Evolutionary conservation across 30 jellyfish, hydroid and myxozoan genomes (phyloP).

Genomic region (Cassiopea andromeda): DNA sequence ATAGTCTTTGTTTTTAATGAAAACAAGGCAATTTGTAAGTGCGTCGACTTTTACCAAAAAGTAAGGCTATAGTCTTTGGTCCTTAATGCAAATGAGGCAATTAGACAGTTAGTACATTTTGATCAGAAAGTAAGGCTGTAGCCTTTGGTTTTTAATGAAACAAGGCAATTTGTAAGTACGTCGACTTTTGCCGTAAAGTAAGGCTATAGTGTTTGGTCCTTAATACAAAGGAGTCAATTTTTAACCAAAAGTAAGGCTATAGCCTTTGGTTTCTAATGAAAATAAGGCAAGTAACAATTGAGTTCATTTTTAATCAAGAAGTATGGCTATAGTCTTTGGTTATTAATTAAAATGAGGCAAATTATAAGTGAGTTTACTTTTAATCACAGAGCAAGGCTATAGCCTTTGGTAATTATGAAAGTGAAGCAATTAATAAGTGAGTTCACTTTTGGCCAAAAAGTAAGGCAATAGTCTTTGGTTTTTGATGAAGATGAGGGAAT

Average conservation of each 20-base stretch:
- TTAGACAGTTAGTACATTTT: neutral
- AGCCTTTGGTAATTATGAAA: neutral
- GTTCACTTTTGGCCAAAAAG: neutral
- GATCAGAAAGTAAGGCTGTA: neutral
- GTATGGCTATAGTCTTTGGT: neutral
- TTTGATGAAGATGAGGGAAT: neutral
- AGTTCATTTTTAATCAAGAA: neutral
- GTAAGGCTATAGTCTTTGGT: neutral
- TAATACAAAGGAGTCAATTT: neutral
- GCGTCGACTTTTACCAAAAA: neutral
- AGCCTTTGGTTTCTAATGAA: neutral
- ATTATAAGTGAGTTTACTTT: neutral
- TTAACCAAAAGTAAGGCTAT: neutral
- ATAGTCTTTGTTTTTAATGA: neutral
- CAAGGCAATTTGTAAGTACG: neutral
- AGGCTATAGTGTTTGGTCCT: neutral
- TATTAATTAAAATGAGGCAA: neutral
- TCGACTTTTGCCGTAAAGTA: neutral
- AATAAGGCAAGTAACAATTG: neutral
- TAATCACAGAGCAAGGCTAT: neutral
- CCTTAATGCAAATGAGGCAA: neutral
- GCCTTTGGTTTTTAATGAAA: neutral
- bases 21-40: neutral
- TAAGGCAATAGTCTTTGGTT: neutral
- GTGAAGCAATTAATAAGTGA: too few relatives aligned